Evolutionary conservation across 2,888 invertebrate species (phyloP).

Genomic region (Coleophora deauratella): DNA sequence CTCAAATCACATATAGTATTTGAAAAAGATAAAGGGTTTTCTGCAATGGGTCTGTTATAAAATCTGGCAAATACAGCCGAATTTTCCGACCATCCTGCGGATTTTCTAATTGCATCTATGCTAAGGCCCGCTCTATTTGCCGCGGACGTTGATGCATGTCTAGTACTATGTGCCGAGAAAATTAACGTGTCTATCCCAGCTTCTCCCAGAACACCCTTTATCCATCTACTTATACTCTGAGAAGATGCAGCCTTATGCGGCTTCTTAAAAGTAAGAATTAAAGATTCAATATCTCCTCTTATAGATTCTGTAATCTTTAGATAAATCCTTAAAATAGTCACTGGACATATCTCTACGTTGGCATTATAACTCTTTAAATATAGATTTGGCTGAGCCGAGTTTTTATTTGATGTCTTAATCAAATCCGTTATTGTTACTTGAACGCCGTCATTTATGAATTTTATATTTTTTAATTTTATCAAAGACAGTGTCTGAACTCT

Average conservation of each 20-base stretch:
- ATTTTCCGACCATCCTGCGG: background rate
- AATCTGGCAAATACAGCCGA: background rate
- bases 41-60: background rate
- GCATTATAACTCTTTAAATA: slow-evolving; percentile 3
- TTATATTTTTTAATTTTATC: slow-evolving; percentile 12
- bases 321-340: background rate
- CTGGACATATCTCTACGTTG: slow-evolving; percentile 7
- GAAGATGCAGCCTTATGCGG: slow-evolving; percentile 6
- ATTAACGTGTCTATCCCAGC: slow-evolving; percentile 5
- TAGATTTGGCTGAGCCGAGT: slow-evolving; percentile 7
- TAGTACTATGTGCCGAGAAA: slow-evolving; percentile 11
- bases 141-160: slow-evolving; percentile 15
- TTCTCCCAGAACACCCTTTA: slow-evolving; percentile 2
- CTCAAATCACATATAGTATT: background rate
- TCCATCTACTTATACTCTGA: slow-evolving; percentile 11
- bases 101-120: background rate
- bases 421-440: slow-evolving; percentile 10
- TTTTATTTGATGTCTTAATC: slow-evolving; percentile 12
- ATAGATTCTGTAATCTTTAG: slow-evolving; percentile 1
- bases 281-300: background rate
- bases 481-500: slow-evolving; percentile 12
- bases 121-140: slow-evolving; percentile 3
- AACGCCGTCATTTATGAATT: background rate
- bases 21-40: background rate
- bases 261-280: slow-evolving; percentile 6